A percentile compares a stretch with the other conserved stretches of the same genome.
phyloP scores from a whole-genome alignment of 1,140 invertebrate species.

The Pseudomyrmex flavicornis region DNA sequence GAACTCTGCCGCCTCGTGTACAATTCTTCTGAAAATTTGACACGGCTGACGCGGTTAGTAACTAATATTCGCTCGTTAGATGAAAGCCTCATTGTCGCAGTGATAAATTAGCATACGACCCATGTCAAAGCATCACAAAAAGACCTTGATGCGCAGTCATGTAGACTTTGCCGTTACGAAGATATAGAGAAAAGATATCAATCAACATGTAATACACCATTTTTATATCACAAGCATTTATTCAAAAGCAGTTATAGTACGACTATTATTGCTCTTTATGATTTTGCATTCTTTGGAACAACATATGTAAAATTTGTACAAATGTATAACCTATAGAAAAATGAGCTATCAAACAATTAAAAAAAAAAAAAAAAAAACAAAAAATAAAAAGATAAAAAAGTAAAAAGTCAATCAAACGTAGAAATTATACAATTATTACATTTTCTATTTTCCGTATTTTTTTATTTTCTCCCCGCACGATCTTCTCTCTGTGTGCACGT shows the following conservation, averaged over 20 bases:
- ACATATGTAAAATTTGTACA: neutral
- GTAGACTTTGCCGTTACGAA: constrained; percentile 65
- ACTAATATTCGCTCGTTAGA: constrained; percentile 75
- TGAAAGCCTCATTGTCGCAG: constrained; percentile 70
- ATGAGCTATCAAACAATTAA: too few species aligned
- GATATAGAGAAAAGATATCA: constrained; percentile 58
- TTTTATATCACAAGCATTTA: constrained; percentile 44
- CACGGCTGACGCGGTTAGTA: constrained; percentile 67
- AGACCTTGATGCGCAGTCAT: constrained; percentile 70
- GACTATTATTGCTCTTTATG: constrained; percentile 23
- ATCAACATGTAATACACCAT: constrained; percentile 59
- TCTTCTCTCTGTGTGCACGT: neutral
- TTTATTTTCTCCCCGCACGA: neutral
- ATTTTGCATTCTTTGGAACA: constrained; percentile 19
- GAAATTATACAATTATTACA: neutral
- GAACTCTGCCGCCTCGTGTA: constrained; percentile 30
- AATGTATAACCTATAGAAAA: neutral
- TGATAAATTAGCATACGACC: constrained; percentile 77
- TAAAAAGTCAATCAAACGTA: neutral
- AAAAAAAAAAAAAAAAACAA: too few species aligned
- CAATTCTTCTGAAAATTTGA: constrained; percentile 68
- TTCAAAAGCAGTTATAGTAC: constrained; percentile 42
- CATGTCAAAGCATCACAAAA: constrained; percentile 73
- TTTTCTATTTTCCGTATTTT: neutral
- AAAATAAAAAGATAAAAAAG: neutral